phyloP scores from a whole-genome alignment of 1,140 invertebrate genomes.

The Zeugodacus cucurbitae region DNA sequence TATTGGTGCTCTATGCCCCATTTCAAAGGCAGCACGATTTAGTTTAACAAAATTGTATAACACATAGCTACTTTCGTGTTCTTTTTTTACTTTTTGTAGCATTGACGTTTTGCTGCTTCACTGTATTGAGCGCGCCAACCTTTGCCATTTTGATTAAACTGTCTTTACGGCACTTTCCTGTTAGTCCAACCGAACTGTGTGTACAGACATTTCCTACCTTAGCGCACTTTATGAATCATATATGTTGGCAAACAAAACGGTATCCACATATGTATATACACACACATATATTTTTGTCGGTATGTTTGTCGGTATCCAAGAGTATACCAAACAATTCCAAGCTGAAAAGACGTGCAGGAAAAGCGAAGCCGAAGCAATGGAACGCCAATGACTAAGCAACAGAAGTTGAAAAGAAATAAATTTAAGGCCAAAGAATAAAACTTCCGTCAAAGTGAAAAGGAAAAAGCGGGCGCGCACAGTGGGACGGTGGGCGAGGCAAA shows the following conservation, averaged over 20 bases:
- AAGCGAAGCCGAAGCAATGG: background rate
- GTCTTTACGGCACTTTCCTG: background rate
- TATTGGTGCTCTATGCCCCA: no score
- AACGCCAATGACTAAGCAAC: background rate
- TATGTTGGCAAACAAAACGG: background rate
- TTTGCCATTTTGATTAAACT: background rate
- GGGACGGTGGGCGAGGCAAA: background rate
- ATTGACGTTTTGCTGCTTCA: background rate
- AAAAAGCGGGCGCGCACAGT: no score
- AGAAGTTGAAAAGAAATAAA: background rate
- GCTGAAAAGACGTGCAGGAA: background rate
- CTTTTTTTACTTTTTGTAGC: background rate
- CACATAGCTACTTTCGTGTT: no score
- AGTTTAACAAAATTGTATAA: no score
- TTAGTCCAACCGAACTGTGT: background rate
- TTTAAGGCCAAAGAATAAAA: slow-evolving; percentile 12
- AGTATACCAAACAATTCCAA: background rate
- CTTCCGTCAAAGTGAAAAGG: background rate
- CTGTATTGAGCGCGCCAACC: background rate
- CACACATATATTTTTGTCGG: background rate
- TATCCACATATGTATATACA: background rate
- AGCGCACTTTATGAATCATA: background rate
- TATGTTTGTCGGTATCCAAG: background rate
- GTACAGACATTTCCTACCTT: background rate
- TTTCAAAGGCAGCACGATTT: no score